Evolutionary conservation across 2,888 invertebrate genomes (phyloP).

Genomic region (Priocnemis perturbator): DNA sequence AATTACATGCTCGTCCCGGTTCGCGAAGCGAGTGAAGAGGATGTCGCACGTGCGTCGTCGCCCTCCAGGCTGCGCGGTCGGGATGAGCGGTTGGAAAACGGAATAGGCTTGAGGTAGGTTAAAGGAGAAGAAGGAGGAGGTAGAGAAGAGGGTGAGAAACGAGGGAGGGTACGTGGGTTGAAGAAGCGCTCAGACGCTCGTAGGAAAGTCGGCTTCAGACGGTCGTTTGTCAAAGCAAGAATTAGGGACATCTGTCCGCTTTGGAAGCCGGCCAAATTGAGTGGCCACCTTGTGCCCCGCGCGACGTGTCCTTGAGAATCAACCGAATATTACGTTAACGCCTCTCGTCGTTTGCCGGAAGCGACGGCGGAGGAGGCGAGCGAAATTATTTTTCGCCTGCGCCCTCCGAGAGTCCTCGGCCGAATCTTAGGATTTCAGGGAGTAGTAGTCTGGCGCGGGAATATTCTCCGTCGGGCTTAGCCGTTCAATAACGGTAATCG

Average conservation of each 20-base stretch:
- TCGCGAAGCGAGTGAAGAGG: constrained; percentile 1
- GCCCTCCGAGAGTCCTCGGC: no score
- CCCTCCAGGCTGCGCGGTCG: constrained; percentile 7
- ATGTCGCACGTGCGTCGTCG: constrained; percentile 15
- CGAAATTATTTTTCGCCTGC: no score
- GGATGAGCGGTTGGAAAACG: constrained; percentile 23
- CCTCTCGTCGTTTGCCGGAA: no score
- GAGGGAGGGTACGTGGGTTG: constrained; percentile 9
- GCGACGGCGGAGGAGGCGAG: no score
- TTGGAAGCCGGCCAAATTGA: constrained; percentile 54
- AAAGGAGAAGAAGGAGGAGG: constrained; percentile 16
- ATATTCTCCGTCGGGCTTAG: no score
- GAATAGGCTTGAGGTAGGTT: background rate
- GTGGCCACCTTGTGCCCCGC: constrained; percentile 32
- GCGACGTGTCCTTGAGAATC: constrained; percentile 39
- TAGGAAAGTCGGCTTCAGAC: constrained; percentile 42
- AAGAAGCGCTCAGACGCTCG: constrained; percentile 28
- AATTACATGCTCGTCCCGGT: constrained; percentile 33
- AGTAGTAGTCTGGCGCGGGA: no score
- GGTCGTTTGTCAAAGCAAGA: constrained; percentile 58
- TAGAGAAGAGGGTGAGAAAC: constrained; percentile 10
- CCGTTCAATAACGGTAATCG: no score
- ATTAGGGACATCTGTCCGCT: constrained; percentile 57
- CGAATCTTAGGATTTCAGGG: no score
- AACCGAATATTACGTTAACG: constrained; percentile 36